phyloP scores from a whole-genome alignment of 2,888 invertebrate species.

The Nemapogon koenigi region DNA sequence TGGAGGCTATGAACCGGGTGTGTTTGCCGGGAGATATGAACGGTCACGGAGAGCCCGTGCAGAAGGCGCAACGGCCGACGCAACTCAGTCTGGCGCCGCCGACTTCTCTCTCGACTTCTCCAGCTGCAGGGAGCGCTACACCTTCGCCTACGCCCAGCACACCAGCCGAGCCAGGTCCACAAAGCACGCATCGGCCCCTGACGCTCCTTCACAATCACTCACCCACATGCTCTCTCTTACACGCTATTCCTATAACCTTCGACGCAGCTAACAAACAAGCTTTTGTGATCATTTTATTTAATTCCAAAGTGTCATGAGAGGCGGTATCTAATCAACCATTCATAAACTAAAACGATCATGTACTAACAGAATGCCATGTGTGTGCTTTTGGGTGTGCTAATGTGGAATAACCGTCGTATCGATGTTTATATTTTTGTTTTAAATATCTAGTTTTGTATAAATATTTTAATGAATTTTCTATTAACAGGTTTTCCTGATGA shows the following conservation, averaged over 20 bases:
- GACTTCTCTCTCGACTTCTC: constrained; percentile 26
- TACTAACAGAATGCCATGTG: constrained; percentile 20
- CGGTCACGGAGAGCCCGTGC: constrained; percentile 22
- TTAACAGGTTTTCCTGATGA: constrained; percentile 59
- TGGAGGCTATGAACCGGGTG: constrained; percentile 61
- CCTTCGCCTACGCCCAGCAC: constrained; percentile 63
- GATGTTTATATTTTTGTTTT: constrained; percentile 16
- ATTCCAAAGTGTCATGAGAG: too few species aligned
- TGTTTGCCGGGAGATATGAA: constrained; percentile 40
- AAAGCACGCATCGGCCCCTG: constrained; percentile 27
- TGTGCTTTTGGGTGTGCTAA: constrained; percentile 58
- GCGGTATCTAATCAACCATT: too few species aligned
- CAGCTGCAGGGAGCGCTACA: constrained; percentile 34
- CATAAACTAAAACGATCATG: too few species aligned
- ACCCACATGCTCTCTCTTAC: background rate
- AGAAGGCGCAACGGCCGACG: constrained; percentile 38
- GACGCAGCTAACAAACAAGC: background rate
- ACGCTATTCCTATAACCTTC: background rate
- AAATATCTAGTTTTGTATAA: background rate
- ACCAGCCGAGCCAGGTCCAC: constrained; percentile 60
- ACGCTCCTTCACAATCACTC: background rate
- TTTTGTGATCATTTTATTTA: too few species aligned
- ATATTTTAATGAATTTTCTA: background rate
- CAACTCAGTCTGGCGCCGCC: constrained; percentile 51
- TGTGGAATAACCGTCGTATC: constrained; percentile 25